Conservation (phyloP, 1,140 invertebrate genomes). For the Caenorhabditis briggsae region DNA sequence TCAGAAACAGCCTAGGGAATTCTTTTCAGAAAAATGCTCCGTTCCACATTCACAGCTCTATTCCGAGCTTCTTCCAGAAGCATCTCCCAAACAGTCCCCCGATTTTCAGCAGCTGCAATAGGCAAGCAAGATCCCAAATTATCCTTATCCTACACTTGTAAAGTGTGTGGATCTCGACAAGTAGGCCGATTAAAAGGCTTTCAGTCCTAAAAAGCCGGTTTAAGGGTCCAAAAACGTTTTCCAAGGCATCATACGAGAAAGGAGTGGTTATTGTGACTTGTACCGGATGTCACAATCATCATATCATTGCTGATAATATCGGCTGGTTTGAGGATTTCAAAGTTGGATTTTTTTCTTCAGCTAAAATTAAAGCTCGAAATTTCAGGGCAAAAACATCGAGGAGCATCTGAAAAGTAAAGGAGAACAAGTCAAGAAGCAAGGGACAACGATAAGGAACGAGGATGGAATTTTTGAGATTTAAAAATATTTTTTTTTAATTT, state of each 20-base stretch:
- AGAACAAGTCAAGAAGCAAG: slow-evolving; percentile 76
- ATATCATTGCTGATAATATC: slow-evolving; percentile 81
- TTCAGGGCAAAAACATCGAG: slow-evolving; percentile 79
- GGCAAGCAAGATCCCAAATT: slow-evolving; percentile 55
- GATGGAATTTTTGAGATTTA: slow-evolving; percentile 39
- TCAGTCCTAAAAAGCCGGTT: no score
- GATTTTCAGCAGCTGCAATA: not conserved
- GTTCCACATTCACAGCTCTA: not conserved
- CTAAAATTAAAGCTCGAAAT: not conserved
- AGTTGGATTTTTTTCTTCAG: slow-evolving; percentile 65
- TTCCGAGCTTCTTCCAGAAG: not conserved
- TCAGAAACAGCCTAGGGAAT: not conserved
- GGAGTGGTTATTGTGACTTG: slow-evolving; percentile 80
- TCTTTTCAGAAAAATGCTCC: slow-evolving; percentile 4
- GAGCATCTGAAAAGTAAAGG: slow-evolving; percentile 80
- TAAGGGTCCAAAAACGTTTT: slow-evolving; percentile 79
- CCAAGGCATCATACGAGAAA: slow-evolving; percentile 79
- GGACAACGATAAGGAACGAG: not conserved
- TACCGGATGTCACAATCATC: slow-evolving; percentile 78
- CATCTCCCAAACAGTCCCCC: not conserved
- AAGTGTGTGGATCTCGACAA: slow-evolving; percentile 75
- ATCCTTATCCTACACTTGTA: slow-evolving; percentile 72
- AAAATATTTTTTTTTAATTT: not conserved
- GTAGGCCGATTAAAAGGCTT: no score
- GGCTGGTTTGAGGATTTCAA: slow-evolving; percentile 80